phyloP scores from a whole-genome alignment of 2,113 vertebrate species.

The Sylvietta virens region DNA sequence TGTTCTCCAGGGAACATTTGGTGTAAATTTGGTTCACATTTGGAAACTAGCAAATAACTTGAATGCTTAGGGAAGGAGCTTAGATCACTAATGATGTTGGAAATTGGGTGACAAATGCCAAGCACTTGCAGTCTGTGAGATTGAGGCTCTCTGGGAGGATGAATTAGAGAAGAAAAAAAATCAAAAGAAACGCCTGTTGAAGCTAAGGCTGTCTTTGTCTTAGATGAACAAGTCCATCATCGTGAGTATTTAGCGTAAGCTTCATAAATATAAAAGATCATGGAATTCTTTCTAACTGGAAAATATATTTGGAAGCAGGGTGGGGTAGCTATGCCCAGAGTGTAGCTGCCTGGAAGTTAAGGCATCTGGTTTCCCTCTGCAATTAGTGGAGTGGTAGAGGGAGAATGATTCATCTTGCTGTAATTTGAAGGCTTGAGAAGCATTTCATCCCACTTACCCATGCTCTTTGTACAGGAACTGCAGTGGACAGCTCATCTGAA shows the following conservation, averaged over 20 bases:
- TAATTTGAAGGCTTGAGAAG: neutral
- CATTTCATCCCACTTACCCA: neutral
- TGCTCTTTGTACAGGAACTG: neutral
- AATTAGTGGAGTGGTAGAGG: neutral
- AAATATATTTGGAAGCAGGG: neutral
- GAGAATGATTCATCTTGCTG: slow-evolving; percentile 8
- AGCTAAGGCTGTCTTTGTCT: neutral
- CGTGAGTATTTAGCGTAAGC: neutral
- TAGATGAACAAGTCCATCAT: neutral
- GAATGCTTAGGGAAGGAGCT: neutral
- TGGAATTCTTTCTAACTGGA: neutral
- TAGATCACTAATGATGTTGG: neutral
- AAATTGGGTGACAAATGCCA: neutral
- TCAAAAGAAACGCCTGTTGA: neutral
- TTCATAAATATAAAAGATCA: neutral
- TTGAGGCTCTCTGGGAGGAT: neutral
- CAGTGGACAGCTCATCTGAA: neutral
- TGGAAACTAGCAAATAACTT: neutral
- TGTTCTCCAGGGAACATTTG: neutral
- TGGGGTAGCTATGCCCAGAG: neutral
- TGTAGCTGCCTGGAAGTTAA: neutral
- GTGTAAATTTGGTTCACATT: neutral
- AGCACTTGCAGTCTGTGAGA: neutral
- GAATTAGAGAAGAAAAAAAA: neutral
- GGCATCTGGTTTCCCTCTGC: slow-evolving; percentile 28